These are phyloP conservation scores for Trachelus iudaicus DNA, from an alignment of 2,888 invertebrate species.

Conservation along the genomic window DNA sequence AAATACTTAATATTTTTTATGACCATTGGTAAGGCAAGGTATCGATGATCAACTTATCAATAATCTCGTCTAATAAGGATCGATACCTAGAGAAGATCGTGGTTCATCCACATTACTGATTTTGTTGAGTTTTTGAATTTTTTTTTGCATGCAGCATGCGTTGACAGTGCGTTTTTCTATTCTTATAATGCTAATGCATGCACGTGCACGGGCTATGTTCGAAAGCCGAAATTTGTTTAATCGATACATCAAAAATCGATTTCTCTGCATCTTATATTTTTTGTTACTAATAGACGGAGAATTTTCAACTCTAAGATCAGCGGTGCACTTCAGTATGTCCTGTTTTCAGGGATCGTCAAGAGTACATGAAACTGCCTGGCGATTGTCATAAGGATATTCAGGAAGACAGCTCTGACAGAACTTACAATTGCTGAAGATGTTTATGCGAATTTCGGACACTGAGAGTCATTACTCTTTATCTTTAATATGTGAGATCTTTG, in stretches of 20 bases:
- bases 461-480: neutral
- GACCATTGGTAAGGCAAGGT: neutral
- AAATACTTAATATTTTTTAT: neutral
- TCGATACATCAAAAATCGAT: neutral
- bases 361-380: conserved; percentile 53
- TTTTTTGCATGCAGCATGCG: neutral
- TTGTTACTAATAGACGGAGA: neutral
- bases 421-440: neutral
- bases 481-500: neutral
- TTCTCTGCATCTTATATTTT: neutral
- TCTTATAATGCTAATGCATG: neutral
- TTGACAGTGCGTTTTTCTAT: neutral
- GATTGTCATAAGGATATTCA: conserved; percentile 42
- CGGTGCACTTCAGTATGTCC: neutral
- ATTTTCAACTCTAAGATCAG: neutral
- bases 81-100: neutral
- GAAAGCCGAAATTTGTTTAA: neutral
- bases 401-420: conserved; percentile 31
- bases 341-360: conserved; percentile 51
- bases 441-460: neutral
- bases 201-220: neutral
- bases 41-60: neutral
- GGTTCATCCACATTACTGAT: neutral
- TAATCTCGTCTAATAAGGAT: neutral
- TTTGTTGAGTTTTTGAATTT: neutral